Conservation (phyloP, 1,140 invertebrate genomes). For the Halictus rubicundus region DNA sequence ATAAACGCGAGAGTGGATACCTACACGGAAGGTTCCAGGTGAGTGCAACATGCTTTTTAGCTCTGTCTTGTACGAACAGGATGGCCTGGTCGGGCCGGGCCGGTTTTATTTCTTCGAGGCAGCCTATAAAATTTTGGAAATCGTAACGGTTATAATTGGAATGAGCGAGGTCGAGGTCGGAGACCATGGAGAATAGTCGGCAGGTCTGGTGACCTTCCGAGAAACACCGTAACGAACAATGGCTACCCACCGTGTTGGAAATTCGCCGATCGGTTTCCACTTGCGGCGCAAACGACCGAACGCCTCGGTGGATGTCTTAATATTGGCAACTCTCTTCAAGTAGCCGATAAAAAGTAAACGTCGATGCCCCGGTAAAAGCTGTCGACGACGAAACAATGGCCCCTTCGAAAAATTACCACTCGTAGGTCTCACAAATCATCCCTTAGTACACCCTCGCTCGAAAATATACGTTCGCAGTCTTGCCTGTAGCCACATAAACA, state of each 20-base stretch:
- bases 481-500: too few relatives aligned
- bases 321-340: background rate
- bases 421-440: too few relatives aligned
- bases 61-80: too few relatives aligned
- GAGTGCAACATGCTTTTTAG: too few relatives aligned
- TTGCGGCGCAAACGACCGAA: background rate
- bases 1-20: too few relatives aligned
- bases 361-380: background rate
- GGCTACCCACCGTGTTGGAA: slow-evolving; percentile 33
- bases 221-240: slow-evolving; percentile 41
- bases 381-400: background rate
- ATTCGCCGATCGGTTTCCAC: slow-evolving; percentile 22
- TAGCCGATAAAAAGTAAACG: too few relatives aligned
- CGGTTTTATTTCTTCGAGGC: background rate
- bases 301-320: background rate
- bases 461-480: too few relatives aligned
- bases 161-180: background rate
- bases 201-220: slow-evolving; percentile 45
- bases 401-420: too few relatives aligned
- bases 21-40: too few relatives aligned
- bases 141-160: slow-evolving; percentile 30
- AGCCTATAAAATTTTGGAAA: slow-evolving; percentile 50
- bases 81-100: too few relatives aligned
- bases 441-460: too few relatives aligned
- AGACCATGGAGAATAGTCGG: background rate